Base-by-base conservation (phyloP, 2,888 invertebrate genomes). In the Hydrotaea cyrtoneurina region DNA sequence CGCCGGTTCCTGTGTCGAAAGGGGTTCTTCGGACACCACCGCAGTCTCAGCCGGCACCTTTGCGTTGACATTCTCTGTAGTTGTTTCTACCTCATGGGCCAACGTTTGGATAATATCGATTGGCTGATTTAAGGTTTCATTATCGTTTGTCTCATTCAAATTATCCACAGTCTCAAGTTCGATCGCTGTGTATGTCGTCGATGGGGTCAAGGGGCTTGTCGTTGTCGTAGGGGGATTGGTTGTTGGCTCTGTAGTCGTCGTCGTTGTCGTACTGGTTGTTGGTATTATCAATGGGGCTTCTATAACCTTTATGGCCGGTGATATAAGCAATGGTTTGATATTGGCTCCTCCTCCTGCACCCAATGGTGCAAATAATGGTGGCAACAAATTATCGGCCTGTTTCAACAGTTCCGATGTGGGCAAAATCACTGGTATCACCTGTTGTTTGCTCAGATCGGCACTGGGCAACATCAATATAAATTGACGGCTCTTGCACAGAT, bases 361-460 rank as follows among this genome's bases (percentile, higher is more conserved):
- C 59, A 92, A 82, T 0, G 91, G 88, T 3, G 90, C 87, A 21
- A 92, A 89, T 2, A 91, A 83, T 53, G 92, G 89, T 0, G 91
- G 90, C 82, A 91, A 55, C 10, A 90, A 73, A 59, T 91, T 90
- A 13, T 90, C 91, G 0, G 86, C 73, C 1, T 89, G 90, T 15
- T 88, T 88, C 7, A 89, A 46, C 21, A 88, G 83, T 73, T 88
- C 87, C 4, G 90, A 88, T 4, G 90, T 82, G 0, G 92, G 93
- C 3, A 92, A 88, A 55, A 92, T 88, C 21, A 92, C 88, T 74
- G 91, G 90, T 53, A 92, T 89, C 26, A 90, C 86, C 13, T 91
- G 90, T 59, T 89, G 87, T 59, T 90, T 86, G 3, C 87, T 87
- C 50, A 92, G 85, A 59, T 92, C 75, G 53, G 91, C 72, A 0